These are phyloP conservation scores for Neotoxoptera formosana DNA, from an alignment of 1,140 invertebrate species.

Conservation along the genomic window DNA sequence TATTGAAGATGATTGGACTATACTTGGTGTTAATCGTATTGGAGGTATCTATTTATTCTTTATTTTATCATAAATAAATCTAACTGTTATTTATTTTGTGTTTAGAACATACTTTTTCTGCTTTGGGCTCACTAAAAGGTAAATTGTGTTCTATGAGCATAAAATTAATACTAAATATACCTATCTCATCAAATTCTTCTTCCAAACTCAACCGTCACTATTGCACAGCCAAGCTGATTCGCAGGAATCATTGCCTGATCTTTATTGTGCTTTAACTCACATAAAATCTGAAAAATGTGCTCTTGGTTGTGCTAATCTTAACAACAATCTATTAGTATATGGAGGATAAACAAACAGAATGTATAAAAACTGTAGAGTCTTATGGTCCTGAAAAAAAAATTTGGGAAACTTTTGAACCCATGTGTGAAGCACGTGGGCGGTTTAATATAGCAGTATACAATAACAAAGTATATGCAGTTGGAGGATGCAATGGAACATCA, in stretches of 20 bases:
- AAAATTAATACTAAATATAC: slow-evolving; percentile 68
- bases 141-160: slow-evolving; percentile 72
- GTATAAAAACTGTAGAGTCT: slow-evolving; percentile 77
- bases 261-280: slow-evolving; percentile 71
- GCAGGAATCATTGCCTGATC: slow-evolving; percentile 64
- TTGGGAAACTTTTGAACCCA: slow-evolving; percentile 73
- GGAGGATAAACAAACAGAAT: slow-evolving; percentile 89
- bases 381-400: slow-evolving; percentile 75
- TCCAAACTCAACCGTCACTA: slow-evolving; percentile 47
- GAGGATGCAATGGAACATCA: slow-evolving; percentile 80
- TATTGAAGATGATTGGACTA: slow-evolving; percentile 73
- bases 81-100: background rate
- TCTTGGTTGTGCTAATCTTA: slow-evolving; percentile 75
- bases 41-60: slow-evolving; percentile 64
- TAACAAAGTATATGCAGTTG: slow-evolving; percentile 76
- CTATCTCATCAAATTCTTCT: slow-evolving; percentile 64
- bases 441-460: slow-evolving; percentile 76
- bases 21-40: slow-evolving; percentile 70
- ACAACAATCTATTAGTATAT: slow-evolving; percentile 76
- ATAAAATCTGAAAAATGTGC: slow-evolving; percentile 77
- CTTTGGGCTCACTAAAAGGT: slow-evolving; percentile 72
- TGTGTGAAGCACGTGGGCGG: slow-evolving; percentile 76
- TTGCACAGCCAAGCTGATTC: slow-evolving; percentile 52
- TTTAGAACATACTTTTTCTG: slow-evolving; percentile 72
- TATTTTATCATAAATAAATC: background rate